These are phyloP conservation scores for Schizopygopsis pylzovi DNA, from an alignment of 2,797 vertebrate genomes.

Conservation along the genomic window DNA sequence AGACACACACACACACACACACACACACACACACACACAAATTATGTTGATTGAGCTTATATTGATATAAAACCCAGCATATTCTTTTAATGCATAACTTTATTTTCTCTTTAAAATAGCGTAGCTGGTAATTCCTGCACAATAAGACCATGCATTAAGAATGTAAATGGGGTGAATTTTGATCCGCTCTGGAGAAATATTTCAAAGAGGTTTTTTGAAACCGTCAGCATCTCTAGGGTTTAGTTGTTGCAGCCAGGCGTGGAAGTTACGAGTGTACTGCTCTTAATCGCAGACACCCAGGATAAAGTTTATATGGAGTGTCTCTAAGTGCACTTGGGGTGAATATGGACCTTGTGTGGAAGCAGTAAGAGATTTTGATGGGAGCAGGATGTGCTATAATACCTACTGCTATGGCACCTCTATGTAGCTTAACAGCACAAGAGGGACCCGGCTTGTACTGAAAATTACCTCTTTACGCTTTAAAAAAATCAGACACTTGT, in stretches of 20 bases:
- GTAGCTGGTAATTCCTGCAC: not conserved
- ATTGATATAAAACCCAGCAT: not conserved
- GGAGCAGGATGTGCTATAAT: constrained; percentile 41
- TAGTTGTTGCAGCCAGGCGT: constrained; percentile 9
- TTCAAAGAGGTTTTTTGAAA: constrained; percentile 37
- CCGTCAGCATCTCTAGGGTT: constrained; percentile 31
- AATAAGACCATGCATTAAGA: not conserved
- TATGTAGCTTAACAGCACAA: constrained; percentile 39
- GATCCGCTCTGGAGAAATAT: not conserved
- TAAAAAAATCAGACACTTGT: constrained; percentile 37
- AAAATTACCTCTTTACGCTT: constrained; percentile 43
- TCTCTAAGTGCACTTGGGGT: constrained; percentile 27
- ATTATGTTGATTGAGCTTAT: not conserved
- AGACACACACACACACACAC: too few species aligned
- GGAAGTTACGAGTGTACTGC: constrained; percentile 28
- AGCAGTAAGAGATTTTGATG: constrained; percentile 36
- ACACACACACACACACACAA: not conserved
- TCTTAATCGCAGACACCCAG: constrained; percentile 27
- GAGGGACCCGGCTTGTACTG: constrained; percentile 24
- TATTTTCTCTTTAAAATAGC: not conserved
- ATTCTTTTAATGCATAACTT: not conserved
- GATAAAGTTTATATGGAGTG: constrained; percentile 39
- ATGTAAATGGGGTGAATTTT: constrained; percentile 14
- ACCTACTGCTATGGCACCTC: constrained; percentile 17
- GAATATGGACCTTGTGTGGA: constrained; percentile 37